phyloP scores from a whole-genome alignment of 2,888 invertebrate genomes.

The Labia minor region DNA sequence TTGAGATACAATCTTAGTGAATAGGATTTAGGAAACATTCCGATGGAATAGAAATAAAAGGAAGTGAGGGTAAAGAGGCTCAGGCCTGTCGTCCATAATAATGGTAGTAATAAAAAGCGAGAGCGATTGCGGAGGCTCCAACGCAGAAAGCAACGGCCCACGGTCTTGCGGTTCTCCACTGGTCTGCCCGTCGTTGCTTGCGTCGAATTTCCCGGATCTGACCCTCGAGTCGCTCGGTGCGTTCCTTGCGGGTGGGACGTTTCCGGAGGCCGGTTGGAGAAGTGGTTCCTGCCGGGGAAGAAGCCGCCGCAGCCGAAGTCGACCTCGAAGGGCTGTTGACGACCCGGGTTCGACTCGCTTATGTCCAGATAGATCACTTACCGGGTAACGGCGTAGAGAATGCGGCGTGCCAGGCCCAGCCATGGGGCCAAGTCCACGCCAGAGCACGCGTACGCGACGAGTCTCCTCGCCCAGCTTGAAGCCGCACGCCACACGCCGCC shows the following conservation, averaged over 20 bases:
- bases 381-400: not conserved
- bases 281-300: not conserved
- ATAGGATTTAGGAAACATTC: not conserved
- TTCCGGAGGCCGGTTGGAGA: not conserved
- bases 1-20: not conserved
- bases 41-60: not conserved
- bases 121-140: not conserved
- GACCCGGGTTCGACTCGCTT: not conserved
- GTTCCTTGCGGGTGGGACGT: not conserved
- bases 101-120: not conserved
- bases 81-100: not conserved
- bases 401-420: conserved; percentile 7
- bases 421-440: not conserved
- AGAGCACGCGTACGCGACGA: conserved; percentile 13
- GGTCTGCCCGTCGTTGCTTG: not conserved
- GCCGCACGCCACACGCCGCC: conserved; percentile 7
- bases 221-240: conserved; percentile 7
- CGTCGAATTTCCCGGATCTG: not conserved
- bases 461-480: conserved; percentile 13
- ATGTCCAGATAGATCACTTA: not conserved
- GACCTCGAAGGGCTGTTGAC: conserved; percentile 13
- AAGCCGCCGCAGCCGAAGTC: not conserved
- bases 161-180: not conserved
- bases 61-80: not conserved
- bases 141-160: not conserved